Conservation (phyloP, 2,113 vertebrate species). For the Phalacrocorax pelagicus region DNA sequence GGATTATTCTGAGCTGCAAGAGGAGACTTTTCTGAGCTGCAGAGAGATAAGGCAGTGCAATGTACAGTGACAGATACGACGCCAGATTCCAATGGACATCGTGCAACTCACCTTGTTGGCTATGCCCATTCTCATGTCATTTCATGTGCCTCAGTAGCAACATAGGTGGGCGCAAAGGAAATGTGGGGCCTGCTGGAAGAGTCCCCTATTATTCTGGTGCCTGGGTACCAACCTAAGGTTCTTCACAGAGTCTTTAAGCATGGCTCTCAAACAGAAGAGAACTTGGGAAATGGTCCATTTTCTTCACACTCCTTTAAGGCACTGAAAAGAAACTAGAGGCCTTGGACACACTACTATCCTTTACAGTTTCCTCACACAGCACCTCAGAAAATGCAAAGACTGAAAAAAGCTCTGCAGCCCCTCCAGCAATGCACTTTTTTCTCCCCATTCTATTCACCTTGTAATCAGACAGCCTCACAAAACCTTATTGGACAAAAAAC, state of each 20-base stretch:
- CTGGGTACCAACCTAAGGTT: fast-evolving
- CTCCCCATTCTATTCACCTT: not conserved
- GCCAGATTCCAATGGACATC: not conserved
- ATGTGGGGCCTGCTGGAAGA: not conserved
- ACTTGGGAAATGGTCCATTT: not conserved
- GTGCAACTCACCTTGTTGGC: not conserved
- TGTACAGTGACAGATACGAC: not conserved
- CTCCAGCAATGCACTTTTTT: not conserved
- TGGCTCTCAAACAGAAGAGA: not conserved
- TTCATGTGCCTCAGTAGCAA: not conserved
- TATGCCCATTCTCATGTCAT: not conserved
- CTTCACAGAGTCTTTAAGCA: not conserved
- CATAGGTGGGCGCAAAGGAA: not conserved
- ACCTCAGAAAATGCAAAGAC: not conserved
- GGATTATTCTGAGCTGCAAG: not conserved
- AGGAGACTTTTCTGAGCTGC: not conserved
- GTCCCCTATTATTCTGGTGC: not conserved
- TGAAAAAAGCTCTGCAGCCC: not conserved
- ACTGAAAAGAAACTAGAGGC: not conserved
- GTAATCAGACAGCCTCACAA: not conserved
- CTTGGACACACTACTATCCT: not conserved
- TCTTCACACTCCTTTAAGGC: not conserved
- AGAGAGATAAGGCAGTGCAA: not conserved
- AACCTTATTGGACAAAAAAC: not conserved
- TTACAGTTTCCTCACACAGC: not conserved